These are phyloP conservation scores for Morone chrysops DNA, from an alignment of 2,113 vertebrate genomes.

Conservation along the genomic window DNA sequence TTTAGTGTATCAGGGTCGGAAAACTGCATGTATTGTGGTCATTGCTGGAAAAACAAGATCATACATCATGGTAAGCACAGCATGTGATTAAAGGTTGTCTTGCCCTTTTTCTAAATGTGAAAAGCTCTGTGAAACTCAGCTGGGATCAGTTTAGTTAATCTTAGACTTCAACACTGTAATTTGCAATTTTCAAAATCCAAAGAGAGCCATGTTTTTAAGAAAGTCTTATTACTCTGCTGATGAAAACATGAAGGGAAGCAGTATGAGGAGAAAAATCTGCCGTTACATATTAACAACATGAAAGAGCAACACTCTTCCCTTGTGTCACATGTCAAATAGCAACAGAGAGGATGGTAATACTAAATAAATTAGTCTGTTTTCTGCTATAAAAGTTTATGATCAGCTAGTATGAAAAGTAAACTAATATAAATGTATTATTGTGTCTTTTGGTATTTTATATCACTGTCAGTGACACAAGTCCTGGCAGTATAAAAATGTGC, in stretches of 20 bases:
- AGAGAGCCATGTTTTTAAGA: background rate
- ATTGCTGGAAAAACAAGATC: background rate
- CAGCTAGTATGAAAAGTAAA: background rate
- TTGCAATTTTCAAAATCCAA: conserved; percentile 9
- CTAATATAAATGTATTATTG: conserved; percentile 4
- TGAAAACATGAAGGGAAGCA: background rate
- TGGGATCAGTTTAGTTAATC: background rate
- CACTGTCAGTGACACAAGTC: background rate
- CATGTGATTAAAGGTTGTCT: background rate
- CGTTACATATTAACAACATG: background rate
- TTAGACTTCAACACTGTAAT: background rate
- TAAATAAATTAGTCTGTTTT: background rate
- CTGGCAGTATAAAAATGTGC: background rate
- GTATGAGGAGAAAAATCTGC: background rate
- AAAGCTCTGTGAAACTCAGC: conserved; percentile 14
- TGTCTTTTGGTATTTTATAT: background rate
- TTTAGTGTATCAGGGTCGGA: background rate
- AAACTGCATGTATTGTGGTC: background rate
- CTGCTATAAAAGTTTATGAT: background rate
- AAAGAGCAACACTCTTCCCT: background rate
- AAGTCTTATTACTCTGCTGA: background rate
- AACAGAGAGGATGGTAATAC: background rate
- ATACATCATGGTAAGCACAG: background rate
- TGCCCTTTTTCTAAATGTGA: background rate
- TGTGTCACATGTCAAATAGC: background rate